phyloP scores from a whole-genome alignment of 1,140 invertebrate species.

The Stegodyphus dumicola region DNA sequence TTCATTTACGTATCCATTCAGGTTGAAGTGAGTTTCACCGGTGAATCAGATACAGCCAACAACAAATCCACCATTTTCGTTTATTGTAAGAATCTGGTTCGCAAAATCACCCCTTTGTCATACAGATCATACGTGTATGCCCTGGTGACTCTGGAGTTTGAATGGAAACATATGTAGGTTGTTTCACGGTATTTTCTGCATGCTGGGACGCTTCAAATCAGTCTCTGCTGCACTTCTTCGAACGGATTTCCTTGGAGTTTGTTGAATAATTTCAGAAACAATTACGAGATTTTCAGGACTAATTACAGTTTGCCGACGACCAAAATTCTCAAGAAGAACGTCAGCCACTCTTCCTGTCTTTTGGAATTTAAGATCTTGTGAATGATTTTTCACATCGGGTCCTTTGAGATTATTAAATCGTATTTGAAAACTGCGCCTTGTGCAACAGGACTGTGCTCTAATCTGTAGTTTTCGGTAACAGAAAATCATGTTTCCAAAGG shows the following conservation, averaged over 20 bases:
- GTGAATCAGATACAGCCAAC: constrained; percentile 14
- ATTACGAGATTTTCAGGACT: constrained; percentile 5
- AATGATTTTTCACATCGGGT: constrained; percentile 16
- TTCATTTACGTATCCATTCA: constrained; percentile 16
- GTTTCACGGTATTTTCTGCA: constrained; percentile 19
- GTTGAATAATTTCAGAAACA: constrained; percentile 24
- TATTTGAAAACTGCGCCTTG: constrained; percentile 23
- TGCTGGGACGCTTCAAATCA: constrained; percentile 18
- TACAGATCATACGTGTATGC: constrained; percentile 21
- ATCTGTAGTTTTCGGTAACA: constrained; percentile 6
- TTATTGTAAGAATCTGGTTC: constrained; percentile 9
- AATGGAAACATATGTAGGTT: constrained; percentile 30
- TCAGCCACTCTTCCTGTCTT: not conserved
- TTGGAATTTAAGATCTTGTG: not conserved
- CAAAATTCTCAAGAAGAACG: not conserved
- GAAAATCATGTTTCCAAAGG: constrained; percentile 26
- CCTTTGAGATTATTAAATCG: constrained; percentile 15
- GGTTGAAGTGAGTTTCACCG: constrained; percentile 24
- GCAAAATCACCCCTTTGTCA: constrained; percentile 28
- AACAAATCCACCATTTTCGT: constrained; percentile 22
- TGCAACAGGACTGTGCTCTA: not conserved
- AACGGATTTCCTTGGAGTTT: not conserved
- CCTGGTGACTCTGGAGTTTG: constrained; percentile 29
- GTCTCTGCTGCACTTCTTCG: constrained; percentile 2
- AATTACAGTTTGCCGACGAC: not conserved